These are phyloP conservation scores for Mythimna vitellina DNA, from an alignment of 2,888 invertebrate genomes.

Conservation along the genomic window DNA sequence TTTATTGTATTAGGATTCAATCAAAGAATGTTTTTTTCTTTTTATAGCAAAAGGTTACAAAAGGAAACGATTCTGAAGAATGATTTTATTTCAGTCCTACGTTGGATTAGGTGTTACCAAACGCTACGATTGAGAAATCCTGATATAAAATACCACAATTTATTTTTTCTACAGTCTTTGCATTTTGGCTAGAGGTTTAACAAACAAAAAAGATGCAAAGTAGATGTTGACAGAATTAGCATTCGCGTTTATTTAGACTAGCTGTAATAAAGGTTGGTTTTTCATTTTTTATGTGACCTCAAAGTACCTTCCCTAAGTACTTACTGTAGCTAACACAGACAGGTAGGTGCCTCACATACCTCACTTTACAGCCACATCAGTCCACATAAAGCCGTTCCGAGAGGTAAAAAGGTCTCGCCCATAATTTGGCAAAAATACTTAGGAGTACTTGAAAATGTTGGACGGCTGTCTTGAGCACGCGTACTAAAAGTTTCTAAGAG, in stretches of 20 bases:
- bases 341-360: conserved; percentile 23
- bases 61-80: conserved; percentile 10
- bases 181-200: not conserved
- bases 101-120: conserved; percentile 18
- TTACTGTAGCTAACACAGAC: conserved; percentile 2
- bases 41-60: conserved; percentile 29
- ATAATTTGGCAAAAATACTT: conserved; percentile 79
- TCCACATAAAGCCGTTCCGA: conserved; percentile 33
- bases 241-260: not conserved
- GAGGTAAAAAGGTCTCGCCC: conserved; percentile 64
- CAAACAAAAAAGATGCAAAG: not conserved
- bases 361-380: conserved; percentile 34
- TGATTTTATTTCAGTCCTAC: conserved; percentile 27
- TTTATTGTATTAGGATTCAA: conserved; percentile 35
- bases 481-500: conserved; percentile 81
- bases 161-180: not conserved
- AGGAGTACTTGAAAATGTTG: conserved; percentile 76
- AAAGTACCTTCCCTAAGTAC: not conserved
- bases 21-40: conserved; percentile 16
- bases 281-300: not conserved
- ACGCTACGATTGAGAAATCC: conserved; percentile 14
- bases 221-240: not conserved
- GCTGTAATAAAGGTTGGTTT: not conserved
- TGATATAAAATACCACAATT: conserved; percentile 3
- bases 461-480: conserved; percentile 80